Conservation (phyloP, 2,113 vertebrate species). For the Pseudorectes ferrugineus region DNA sequence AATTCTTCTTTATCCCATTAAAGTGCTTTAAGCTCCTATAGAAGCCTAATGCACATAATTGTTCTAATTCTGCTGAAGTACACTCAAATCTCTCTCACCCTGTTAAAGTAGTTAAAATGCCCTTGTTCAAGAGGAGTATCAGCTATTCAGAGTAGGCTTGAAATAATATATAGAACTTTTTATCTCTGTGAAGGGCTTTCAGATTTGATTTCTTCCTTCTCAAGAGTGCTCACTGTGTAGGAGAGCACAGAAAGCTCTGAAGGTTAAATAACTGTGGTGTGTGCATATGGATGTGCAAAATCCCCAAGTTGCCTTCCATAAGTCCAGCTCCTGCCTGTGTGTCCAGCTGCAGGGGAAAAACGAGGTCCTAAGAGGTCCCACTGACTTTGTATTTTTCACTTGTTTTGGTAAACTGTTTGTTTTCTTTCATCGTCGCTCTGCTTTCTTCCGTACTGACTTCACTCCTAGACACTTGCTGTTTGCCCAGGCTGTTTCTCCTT, state of each 20-base stretch:
- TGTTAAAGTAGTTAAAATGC: constrained; percentile 6
- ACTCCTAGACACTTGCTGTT: not conserved
- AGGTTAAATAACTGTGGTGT: not conserved
- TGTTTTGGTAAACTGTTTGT: not conserved
- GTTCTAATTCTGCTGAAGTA: constrained; percentile 46
- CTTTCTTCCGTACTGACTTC: not conserved
- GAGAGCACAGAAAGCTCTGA: not conserved
- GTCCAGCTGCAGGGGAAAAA: not conserved
- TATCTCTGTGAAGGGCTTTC: not conserved
- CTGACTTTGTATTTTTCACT: not conserved
- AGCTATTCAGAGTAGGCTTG: not conserved
- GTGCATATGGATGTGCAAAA: not conserved
- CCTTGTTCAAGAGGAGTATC: not conserved
- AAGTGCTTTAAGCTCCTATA: not conserved
- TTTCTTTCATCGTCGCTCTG: not conserved
- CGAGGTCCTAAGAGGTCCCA: not conserved
- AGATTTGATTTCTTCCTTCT: not conserved
- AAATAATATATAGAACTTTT: constrained; percentile 13
- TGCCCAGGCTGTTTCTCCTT: not conserved
- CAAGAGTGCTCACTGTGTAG: not conserved
- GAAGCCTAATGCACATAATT: constrained; percentile 33
- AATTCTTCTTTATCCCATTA: constrained; percentile 38
- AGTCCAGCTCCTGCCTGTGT: not conserved
- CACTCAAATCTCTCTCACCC: constrained; percentile 22
- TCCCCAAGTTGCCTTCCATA: not conserved